phyloP scores from a whole-genome alignment of 2,888 invertebrate genomes.

The Lagria hirta region DNA sequence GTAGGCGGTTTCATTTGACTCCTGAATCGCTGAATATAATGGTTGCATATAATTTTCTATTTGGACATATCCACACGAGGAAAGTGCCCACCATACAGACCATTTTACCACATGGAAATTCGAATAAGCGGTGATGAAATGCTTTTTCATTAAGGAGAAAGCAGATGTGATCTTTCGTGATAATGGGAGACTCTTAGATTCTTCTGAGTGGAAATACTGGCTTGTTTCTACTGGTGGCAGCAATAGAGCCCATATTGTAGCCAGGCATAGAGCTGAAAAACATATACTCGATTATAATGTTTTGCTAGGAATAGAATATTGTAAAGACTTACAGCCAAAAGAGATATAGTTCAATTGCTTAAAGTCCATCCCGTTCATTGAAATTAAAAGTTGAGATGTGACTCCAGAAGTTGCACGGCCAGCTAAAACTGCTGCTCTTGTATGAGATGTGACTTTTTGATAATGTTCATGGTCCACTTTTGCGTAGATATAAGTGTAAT shows the following conservation, averaged over 20 bases:
- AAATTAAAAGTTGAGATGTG: slow-evolving; percentile 70
- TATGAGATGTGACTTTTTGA: slow-evolving; percentile 79
- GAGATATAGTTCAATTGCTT: slow-evolving; percentile 78
- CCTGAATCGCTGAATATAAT: slow-evolving; percentile 72
- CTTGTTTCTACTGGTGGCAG: slow-evolving; percentile 71
- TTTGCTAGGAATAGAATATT: slow-evolving; percentile 35
- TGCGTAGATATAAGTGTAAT: slow-evolving; percentile 89
- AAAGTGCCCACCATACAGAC: slow-evolving; percentile 76
- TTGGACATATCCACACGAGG: slow-evolving; percentile 70
- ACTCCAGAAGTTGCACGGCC: slow-evolving; percentile 76
- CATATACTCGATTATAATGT: not conserved
- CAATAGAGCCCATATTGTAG: slow-evolving; percentile 69
- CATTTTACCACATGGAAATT: slow-evolving; percentile 64
- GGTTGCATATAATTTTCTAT: slow-evolving; percentile 76
- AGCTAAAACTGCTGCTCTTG: slow-evolving; percentile 73
- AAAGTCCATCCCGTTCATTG: slow-evolving; percentile 66
- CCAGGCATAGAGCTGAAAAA: slow-evolving; percentile 66
- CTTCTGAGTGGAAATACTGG: slow-evolving; percentile 69
- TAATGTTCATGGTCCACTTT: slow-evolving; percentile 77
- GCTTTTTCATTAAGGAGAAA: slow-evolving; percentile 56
- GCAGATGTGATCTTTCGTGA: slow-evolving; percentile 48
- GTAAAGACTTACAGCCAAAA: slow-evolving; percentile 59
- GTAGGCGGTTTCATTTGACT: slow-evolving; percentile 46
- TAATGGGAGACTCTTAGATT: slow-evolving; percentile 3
- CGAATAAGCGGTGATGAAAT: slow-evolving; percentile 60